Conservation (phyloP, 64 coral and sea anemone genomes). For the Actinia equina region DNA sequence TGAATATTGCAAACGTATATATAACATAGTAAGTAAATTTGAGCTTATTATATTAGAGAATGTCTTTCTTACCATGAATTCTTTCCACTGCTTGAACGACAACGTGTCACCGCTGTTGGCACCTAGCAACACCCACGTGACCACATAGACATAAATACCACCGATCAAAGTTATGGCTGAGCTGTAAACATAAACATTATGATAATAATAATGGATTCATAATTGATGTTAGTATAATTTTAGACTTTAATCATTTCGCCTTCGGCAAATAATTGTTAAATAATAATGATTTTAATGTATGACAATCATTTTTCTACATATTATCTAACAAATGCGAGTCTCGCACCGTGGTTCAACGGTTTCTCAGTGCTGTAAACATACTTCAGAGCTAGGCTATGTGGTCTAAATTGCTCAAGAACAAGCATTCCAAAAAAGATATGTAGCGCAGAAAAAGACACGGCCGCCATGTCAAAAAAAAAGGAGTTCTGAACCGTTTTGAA, state of each 20-base stretch:
- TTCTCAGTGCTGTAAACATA: neutral
- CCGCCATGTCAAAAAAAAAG: no score
- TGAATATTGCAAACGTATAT: no score
- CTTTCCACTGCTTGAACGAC: conserved; percentile 10
- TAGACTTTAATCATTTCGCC: neutral
- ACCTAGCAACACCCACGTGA: conserved; percentile 11
- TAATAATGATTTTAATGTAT: no score
- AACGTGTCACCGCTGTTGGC: neutral
- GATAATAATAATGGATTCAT: neutral
- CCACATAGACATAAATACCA: conserved; percentile 18
- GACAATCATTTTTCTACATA: no score
- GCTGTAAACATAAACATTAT: neutral
- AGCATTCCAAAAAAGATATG: no score
- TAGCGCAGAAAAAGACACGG: no score
- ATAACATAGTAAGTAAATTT: neutral
- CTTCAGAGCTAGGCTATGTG: neutral
- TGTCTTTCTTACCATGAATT: conserved; percentile 7
- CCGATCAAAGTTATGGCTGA: conserved; percentile 5
- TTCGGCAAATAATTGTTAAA: no score
- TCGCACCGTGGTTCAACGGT: no score
- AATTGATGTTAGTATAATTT: neutral
- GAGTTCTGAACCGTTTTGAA: no score
- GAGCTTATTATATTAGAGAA: neutral
- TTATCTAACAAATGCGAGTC: no score
- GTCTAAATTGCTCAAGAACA: neutral